Base-by-base conservation (phyloP, 2,888 invertebrate genomes). In the Xanthia togata region DNA sequence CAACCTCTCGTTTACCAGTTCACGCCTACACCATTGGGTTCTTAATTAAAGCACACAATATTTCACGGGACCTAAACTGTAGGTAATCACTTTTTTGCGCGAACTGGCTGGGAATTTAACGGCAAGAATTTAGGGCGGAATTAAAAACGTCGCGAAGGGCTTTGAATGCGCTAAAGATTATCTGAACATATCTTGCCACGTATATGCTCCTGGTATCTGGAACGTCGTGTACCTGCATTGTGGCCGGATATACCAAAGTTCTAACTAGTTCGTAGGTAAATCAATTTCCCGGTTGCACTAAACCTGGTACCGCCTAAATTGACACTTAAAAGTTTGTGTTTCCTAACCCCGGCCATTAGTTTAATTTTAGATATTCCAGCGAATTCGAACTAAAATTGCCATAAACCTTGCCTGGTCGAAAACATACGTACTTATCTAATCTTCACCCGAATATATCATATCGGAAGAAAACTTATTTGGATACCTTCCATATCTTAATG, bases 381-480 rank as follows among this genome's bases (percentile, higher is more conserved):
- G 4, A 60, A 78, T 26, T 55, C 3, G 2, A 38, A 63, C 62
- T 65, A 70, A 62, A 62, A 70, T 83, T 41, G 14, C 14, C 31
- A 20, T 50, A 53, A 41, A 67, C 63, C 8, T 63, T n/a, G 63
- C 47, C n/a, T n/a, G 4, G 23, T 57, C 35, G 26, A 55, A 69
- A 84, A 79, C 73, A 84, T 23, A 62, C 26, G 35, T 75, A 23
- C 11, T 14, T 57, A 63, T 59, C 35, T 55, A 41, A 68, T 74
- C 50, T 73, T 35, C 4, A 57, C 35, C n/a, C 4, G 14, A 35
- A 81, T 85, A 57, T 57, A 57, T 74, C 5, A 81, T 35, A 47
- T 12, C 14, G 11, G 9, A 70, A 68, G 83, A 47, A 76, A 76
- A 85, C 41, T 76, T 85, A 82, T 81, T 81, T 81, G 64, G 55